phyloP scores from a whole-genome alignment of 2,888 invertebrate species.

The Meiosimyza platycephala region DNA sequence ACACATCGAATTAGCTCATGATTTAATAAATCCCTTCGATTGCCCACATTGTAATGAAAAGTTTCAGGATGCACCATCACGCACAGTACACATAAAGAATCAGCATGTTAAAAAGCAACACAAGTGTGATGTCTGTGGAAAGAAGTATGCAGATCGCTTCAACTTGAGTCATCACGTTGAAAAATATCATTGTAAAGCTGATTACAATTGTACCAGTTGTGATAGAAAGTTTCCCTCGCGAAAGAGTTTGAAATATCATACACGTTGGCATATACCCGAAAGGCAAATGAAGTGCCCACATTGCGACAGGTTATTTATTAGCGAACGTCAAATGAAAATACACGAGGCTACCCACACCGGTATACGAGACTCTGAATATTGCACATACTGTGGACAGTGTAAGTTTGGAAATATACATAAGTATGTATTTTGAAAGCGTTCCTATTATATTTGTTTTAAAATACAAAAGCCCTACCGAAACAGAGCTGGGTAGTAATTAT shows the following conservation, averaged over 20 bases:
- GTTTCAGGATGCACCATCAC: constrained; percentile 60
- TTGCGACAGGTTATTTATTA: constrained; percentile 60
- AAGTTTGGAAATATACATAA: constrained; percentile 31
- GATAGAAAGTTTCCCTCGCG: constrained; percentile 61
- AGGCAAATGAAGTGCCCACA: constrained; percentile 56
- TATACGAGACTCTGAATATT: constrained; percentile 55
- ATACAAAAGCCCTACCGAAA: too few species aligned
- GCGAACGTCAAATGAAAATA: constrained; percentile 57
- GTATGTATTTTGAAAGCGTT: background rate
- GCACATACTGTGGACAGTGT: constrained; percentile 61
- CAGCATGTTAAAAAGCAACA: constrained; percentile 56
- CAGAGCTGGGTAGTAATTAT: too few species aligned
- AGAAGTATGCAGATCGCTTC: constrained; percentile 59
- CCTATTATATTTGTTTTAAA: background rate
- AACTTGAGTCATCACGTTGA: constrained; percentile 59
- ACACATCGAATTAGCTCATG: constrained; percentile 54
- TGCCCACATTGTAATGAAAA: constrained; percentile 56
- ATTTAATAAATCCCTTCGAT: constrained; percentile 56
- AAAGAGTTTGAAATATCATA: constrained; percentile 61
- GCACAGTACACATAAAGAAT: constrained; percentile 58
- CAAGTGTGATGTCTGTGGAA: constrained; percentile 56
- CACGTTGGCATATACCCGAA: constrained; percentile 61
- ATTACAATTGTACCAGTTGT: constrained; percentile 57
- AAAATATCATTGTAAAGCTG: constrained; percentile 60
- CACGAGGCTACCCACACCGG: constrained; percentile 59